These are phyloP conservation scores for Aporrectodea caliginosa DNA, from an alignment of 1,140 invertebrate species.

Conservation along the genomic window DNA sequence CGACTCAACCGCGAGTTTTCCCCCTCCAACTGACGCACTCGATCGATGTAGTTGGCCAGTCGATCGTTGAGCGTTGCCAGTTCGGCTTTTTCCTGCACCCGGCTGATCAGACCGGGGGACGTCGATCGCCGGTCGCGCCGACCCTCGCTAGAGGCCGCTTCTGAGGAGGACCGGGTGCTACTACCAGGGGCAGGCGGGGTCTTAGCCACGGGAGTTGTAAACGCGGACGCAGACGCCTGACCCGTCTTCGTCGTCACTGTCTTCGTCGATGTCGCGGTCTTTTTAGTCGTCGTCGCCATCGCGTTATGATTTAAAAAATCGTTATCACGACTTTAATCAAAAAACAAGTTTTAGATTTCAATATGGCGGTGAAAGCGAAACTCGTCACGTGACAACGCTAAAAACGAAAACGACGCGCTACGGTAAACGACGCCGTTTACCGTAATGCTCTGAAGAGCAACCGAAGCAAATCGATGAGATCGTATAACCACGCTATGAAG, in stretches of 20 bases:
- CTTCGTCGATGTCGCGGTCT: background rate
- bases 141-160: constrained; percentile 5
- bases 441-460: background rate
- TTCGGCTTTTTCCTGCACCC: constrained; percentile 88
- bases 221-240: background rate
- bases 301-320: background rate
- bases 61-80: constrained; percentile 92
- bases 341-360: background rate
- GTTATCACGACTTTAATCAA: background rate
- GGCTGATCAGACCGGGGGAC: constrained; percentile 80
- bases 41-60: constrained; percentile 89
- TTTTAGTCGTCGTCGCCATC: background rate
- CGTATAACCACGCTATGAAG: background rate
- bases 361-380: background rate
- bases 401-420: too few relatives aligned
- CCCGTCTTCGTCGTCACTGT: background rate
- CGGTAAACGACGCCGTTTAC: background rate
- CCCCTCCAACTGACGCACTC: constrained; percentile 78
- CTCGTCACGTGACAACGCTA: background rate
- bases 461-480: background rate
- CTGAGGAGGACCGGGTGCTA: constrained; percentile 2
- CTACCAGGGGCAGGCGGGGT: background rate
- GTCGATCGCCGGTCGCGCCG: constrained; percentile 49
- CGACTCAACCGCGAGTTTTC: constrained; percentile 82
- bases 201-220: background rate